Evolutionary conservation across 2,797 vertebrate genomes (phyloP).

Genomic region (Sebastes trivittatus): DNA sequence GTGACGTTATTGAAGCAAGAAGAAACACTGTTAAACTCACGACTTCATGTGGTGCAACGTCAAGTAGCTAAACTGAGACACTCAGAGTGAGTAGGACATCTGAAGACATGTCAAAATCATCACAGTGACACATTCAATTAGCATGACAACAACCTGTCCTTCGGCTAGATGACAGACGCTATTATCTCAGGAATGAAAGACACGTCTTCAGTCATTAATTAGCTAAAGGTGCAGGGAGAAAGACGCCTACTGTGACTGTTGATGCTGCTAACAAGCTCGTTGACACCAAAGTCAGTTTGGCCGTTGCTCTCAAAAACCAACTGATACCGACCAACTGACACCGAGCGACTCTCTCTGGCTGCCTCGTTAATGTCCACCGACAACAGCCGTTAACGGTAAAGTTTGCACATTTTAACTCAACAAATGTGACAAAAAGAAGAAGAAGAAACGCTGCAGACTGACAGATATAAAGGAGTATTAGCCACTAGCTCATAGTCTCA

Average conservation of each 20-base stretch:
- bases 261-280: not conserved
- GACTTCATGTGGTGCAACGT: not conserved
- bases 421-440: not conserved
- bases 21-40: slow-evolving; percentile 40
- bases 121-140: not conserved
- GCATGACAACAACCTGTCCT: slow-evolving; percentile 25
- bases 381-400: slow-evolving; percentile 4
- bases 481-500: slow-evolving; percentile 54
- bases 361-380: slow-evolving; percentile 2
- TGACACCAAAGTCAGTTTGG: slow-evolving; percentile 22
- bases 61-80: not conserved
- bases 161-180: not conserved
- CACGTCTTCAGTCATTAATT: not conserved
- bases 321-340: not conserved
- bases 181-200: not conserved
- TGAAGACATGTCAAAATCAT: not conserved
- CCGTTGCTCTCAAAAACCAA: not conserved
- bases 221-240: not conserved
- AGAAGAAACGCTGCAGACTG: accelerated
- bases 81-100: not conserved
- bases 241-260: not conserved
- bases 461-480: not conserved
- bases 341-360: slow-evolving; percentile 25
- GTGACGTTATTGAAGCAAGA: not conserved
- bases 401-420: not conserved